A percentile compares a stretch with the other conserved stretches of the same genome.
phyloP scores from a whole-genome alignment of 2,113 vertebrate genomes.

The Columba janthina region DNA sequence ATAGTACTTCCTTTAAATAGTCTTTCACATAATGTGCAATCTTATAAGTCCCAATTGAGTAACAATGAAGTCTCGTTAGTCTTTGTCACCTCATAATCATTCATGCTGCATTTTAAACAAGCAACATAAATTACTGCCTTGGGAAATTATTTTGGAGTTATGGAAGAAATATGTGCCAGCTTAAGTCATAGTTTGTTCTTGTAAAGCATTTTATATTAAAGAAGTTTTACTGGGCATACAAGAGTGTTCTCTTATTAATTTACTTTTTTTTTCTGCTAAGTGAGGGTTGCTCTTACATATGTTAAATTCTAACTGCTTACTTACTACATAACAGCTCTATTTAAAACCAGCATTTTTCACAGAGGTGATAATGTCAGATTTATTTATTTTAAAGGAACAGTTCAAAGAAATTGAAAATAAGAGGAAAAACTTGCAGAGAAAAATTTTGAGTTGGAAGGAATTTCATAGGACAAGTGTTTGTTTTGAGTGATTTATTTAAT shows the following conservation, averaged over 20 bases:
- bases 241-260: slow-evolving; percentile 15
- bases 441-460: neutral
- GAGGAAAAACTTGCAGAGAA: accelerated
- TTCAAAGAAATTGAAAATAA: neutral
- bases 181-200: slow-evolving; percentile 32
- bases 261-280: neutral
- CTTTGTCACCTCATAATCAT: slow-evolving; percentile 67
- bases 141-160: slow-evolving; percentile 60
- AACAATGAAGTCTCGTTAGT: slow-evolving; percentile 64
- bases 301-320: neutral
- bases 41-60: slow-evolving; percentile 55
- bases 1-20: slow-evolving; percentile 54
- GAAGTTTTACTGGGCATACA: neutral
- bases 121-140: slow-evolving; percentile 57
- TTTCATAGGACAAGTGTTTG: neutral
- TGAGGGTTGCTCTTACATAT: neutral
- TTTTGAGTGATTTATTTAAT: neutral
- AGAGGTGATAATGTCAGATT: neutral
- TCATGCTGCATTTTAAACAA: slow-evolving; percentile 62
- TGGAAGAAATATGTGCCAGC: slow-evolving; percentile 13
- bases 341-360: neutral
- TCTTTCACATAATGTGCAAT: slow-evolving; percentile 55
- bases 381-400: neutral
- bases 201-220: slow-evolving; percentile 22
- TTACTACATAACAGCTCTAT: neutral